Conservation (phyloP, 2,797 vertebrate species). For the Pangasius mekongensis region DNA sequence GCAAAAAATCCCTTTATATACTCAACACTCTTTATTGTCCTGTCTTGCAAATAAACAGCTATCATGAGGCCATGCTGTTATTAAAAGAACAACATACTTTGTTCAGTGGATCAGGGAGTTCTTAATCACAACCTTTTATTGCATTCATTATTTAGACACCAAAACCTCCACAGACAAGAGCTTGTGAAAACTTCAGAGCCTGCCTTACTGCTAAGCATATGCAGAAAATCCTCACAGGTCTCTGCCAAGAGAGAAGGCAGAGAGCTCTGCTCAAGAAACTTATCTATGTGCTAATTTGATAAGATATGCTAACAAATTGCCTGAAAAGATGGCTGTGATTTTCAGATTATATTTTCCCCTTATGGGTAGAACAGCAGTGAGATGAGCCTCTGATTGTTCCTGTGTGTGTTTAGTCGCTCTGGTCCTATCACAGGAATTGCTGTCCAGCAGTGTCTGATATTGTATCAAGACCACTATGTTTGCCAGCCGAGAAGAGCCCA, state of each 20-base stretch:
- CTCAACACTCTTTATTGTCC: constrained; percentile 29
- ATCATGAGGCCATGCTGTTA: constrained; percentile 29
- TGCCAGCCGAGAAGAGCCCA: constrained; percentile 64
- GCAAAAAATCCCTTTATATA: constrained; percentile 29
- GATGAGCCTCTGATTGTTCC: constrained; percentile 70
- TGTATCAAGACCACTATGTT: constrained; percentile 70
- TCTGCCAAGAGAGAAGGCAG: constrained; percentile 67
- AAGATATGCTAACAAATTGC: constrained; percentile 68
- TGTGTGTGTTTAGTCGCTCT: constrained; percentile 65
- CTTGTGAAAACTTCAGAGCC: constrained; percentile 36
- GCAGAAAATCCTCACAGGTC: constrained; percentile 54
- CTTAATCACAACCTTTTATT: constrained; percentile 43
- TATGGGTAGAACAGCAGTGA: constrained; percentile 62
- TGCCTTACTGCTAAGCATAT: constrained; percentile 46
- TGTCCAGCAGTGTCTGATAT: constrained; percentile 68
- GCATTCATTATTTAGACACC: constrained; percentile 42
- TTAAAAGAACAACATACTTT: constrained; percentile 37
- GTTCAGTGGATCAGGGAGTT: constrained; percentile 26
- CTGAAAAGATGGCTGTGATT: constrained; percentile 73
- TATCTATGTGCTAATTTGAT: constrained; percentile 73
- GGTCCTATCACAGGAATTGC: constrained; percentile 67
- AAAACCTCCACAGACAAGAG: constrained; percentile 24
- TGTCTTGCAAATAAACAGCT: constrained; percentile 25
- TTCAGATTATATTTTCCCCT: constrained; percentile 61
- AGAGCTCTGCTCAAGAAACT: constrained; percentile 67